Percentiles rank a stretch among this genome's conserved stretches.
phyloP scores from a whole-genome alignment of 2,797 vertebrate species.

The Clangula hyemalis region DNA sequence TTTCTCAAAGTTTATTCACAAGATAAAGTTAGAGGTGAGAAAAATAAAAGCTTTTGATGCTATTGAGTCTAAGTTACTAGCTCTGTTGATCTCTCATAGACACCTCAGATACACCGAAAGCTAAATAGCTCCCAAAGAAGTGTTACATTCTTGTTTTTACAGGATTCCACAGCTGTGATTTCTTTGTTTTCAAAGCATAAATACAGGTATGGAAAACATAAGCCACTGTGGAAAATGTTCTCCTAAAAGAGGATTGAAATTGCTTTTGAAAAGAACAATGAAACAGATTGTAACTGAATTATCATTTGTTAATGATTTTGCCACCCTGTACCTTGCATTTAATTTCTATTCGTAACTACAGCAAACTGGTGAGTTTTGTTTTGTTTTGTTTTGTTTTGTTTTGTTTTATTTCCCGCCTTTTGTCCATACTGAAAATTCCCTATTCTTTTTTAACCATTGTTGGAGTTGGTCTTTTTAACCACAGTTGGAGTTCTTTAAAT shows the following conservation, averaged over 20 bases:
- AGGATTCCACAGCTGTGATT: neutral
- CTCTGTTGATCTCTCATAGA: neutral
- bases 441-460: neutral
- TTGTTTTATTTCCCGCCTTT: neutral
- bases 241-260: neutral
- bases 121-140: neutral
- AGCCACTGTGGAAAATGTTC: neutral
- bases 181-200: neutral
- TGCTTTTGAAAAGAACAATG: neutral
- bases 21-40: neutral
- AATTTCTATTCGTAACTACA: neutral
- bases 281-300: neutral
- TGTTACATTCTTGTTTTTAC: neutral
- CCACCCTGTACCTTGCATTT: neutral
- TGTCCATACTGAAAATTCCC: neutral
- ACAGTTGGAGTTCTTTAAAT: neutral
- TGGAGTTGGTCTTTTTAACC: neutral
- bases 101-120: neutral
- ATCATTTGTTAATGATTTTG: neutral
- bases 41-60: neutral
- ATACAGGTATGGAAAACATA: neutral
- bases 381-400: neutral
- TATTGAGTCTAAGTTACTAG: neutral
- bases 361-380: neutral
- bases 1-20: neutral